These are phyloP conservation scores for Oophaga sylvatica DNA, from an alignment of 2,797 vertebrate genomes.

Conservation along the genomic window DNA sequence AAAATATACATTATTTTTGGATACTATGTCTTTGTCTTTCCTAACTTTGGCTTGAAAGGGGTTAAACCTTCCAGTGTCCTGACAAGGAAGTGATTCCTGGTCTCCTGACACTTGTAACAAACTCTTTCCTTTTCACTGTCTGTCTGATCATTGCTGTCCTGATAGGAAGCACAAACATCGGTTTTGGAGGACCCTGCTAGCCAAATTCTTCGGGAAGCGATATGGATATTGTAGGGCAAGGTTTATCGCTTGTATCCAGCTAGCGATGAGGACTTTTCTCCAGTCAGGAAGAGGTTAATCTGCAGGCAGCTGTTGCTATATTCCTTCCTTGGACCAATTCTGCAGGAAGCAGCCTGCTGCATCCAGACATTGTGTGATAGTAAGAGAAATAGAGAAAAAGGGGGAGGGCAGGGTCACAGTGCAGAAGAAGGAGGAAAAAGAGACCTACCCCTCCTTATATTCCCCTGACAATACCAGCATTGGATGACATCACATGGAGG, in stretches of 20 bases:
- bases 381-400: conserved; percentile 4
- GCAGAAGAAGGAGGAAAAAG: conserved; percentile 34
- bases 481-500: conserved; percentile 51
- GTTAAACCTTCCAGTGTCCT: neutral
- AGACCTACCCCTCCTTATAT: conserved; percentile 35
- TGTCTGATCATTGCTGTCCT: too few relatives aligned
- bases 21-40: too few relatives aligned
- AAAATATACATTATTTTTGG: neutral
- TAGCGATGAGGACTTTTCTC: neutral
- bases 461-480: conserved; percentile 49
- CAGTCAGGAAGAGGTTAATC: conserved; percentile 61
- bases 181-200: neutral
- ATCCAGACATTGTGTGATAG: conserved; percentile 46
- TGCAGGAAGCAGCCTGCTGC: conserved; percentile 28
- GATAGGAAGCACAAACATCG: neutral
- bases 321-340: conserved; percentile 26
- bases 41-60: neutral
- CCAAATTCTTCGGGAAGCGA: neutral
- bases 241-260: neutral
- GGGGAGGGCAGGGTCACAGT: conserved; percentile 50
- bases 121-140: neutral
- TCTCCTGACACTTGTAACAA: neutral
- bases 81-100: conserved; percentile 23
- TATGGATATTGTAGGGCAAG: neutral
- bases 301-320: conserved; percentile 35